Evolutionary conservation across 2,888 invertebrate genomes (phyloP), one percentile per base, ranked within the genome.

Genomic region (Watsonalla cultraria): DNA sequence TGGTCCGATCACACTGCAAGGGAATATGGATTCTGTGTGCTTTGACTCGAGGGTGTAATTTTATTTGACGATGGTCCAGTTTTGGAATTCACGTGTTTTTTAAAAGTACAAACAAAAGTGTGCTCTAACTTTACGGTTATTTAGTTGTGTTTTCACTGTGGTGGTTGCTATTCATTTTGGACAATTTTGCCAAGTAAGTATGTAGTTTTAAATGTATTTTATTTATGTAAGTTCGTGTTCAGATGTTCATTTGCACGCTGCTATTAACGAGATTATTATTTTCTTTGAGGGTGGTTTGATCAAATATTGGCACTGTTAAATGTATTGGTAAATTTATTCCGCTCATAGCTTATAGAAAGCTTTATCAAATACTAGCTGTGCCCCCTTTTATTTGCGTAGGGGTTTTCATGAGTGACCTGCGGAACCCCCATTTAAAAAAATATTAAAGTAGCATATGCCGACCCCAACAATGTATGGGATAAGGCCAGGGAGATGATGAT

Each of bases 261-360:
- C 75, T 77, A 77, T 75, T 84, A 84, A 88, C 76, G 61, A 80
- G 84, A 85, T 87, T 86, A 82, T 82, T 81, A 80, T 83, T 76
- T 74, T 58, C 65, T 64, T 66, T 69, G 72, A 80, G 46, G 82
- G 71, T 56, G 64, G 67, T 69, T 76, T 80, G 82, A 68, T 79
- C 80, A 85, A 86, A 86, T 84, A 86, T 87, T 85, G 73, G 71
- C 61, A 55, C 60, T 70, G 78, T 69, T 73, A 74, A 84, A 86
- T 83, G 79, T 69, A 66, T 63, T 71, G 79, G 67, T 59, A 74
- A 69, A 66, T 80, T 73, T 70, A 66, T 50, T 56, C 53, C 57
- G 51, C 47, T 47, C 49, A 49, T 56, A 53, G 13, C 24, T 24
- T 24, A 24, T 24, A 24, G 24, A 24, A 24, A 24, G 24, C 24